Conservation (phyloP, 1,140 invertebrate species). For the Drosophila arizonae region DNA sequence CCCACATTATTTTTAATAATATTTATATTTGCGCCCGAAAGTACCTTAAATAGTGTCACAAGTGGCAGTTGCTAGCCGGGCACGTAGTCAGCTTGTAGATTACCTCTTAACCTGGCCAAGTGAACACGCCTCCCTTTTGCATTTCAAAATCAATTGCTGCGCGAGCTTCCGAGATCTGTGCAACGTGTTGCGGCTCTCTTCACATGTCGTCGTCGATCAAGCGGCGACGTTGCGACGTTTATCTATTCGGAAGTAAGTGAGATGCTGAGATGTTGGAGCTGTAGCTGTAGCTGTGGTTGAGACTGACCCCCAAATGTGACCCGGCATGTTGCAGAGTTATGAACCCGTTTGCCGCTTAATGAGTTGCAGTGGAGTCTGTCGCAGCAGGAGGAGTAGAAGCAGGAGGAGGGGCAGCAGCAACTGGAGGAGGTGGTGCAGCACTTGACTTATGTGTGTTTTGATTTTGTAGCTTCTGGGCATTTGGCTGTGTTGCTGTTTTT, state of each 20-base stretch:
- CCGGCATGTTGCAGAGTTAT: slow-evolving; percentile 54
- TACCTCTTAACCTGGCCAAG: neutral
- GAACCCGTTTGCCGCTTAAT: slow-evolving; percentile 73
- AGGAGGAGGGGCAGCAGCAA: neutral
- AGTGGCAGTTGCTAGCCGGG: slow-evolving; percentile 60
- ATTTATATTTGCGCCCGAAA: slow-evolving; percentile 46
- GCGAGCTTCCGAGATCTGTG: neutral
- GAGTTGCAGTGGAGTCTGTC: slow-evolving; percentile 50
- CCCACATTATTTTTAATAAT: slow-evolving; percentile 41
- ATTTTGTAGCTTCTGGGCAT: slow-evolving; percentile 75
- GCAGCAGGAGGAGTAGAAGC: slow-evolving; percentile 9
- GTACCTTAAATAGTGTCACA: slow-evolving; percentile 55
- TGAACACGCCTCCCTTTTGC: neutral
- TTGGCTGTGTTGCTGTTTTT: slow-evolving; percentile 3
- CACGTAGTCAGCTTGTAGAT: slow-evolving; percentile 42
- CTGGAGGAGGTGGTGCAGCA: slow-evolving; percentile 17
- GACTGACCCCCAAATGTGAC: slow-evolving; percentile 53
- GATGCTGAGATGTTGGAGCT: slow-evolving; percentile 20
- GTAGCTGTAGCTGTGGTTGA: neutral
- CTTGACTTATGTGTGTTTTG: slow-evolving; percentile 42
- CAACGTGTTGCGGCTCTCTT: slow-evolving; percentile 24
- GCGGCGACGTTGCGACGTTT: slow-evolving; percentile 41
- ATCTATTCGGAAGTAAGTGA: slow-evolving; percentile 57
- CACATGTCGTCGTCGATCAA: slow-evolving; percentile 68
- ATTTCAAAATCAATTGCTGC: slow-evolving; percentile 69